Conservation (phyloP, 2,797 vertebrate genomes). For the Loris lydekkerianus region DNA sequence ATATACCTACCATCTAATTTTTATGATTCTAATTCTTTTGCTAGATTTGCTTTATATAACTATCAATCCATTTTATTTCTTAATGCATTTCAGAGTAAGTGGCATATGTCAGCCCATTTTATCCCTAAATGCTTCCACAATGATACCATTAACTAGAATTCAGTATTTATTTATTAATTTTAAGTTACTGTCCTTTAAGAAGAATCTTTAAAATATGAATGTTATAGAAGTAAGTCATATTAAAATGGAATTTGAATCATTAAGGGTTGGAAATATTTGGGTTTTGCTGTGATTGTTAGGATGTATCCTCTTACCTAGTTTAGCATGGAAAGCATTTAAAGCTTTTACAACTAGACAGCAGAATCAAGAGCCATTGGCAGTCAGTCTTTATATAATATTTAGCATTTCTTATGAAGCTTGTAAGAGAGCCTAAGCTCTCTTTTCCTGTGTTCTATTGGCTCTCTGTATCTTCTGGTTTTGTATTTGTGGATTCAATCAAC, state of each 20-base stretch:
- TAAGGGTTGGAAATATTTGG: slow-evolving; percentile 8
- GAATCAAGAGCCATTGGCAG: not conserved
- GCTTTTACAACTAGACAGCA: not conserved
- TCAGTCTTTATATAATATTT: not conserved
- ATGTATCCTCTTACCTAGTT: not conserved
- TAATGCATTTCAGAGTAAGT: slow-evolving; percentile 40
- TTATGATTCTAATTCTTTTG: slow-evolving; percentile 31
- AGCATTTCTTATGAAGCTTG: slow-evolving; percentile 53
- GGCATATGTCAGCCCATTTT: not conserved
- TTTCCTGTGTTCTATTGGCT: not conserved
- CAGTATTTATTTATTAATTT: slow-evolving; percentile 37
- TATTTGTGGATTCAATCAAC: not conserved
- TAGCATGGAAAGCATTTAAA: not conserved
- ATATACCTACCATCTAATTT: not conserved
- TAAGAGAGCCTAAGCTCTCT: slow-evolving; percentile 43
- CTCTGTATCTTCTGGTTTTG: not conserved
- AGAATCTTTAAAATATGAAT: not conserved
- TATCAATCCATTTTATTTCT: slow-evolving; percentile 6
- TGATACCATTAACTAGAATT: slow-evolving; percentile 2
- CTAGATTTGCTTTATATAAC: not conserved
- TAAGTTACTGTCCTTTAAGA: slow-evolving; percentile 37
- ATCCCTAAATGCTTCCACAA: not conserved
- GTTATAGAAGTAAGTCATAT: not conserved
- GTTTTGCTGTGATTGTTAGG: slow-evolving; percentile 43
- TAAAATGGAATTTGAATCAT: slow-evolving; percentile 50